Evolutionary conservation across 2,113 vertebrate species (phyloP).

Genomic region (Anolis sagrei): DNA sequence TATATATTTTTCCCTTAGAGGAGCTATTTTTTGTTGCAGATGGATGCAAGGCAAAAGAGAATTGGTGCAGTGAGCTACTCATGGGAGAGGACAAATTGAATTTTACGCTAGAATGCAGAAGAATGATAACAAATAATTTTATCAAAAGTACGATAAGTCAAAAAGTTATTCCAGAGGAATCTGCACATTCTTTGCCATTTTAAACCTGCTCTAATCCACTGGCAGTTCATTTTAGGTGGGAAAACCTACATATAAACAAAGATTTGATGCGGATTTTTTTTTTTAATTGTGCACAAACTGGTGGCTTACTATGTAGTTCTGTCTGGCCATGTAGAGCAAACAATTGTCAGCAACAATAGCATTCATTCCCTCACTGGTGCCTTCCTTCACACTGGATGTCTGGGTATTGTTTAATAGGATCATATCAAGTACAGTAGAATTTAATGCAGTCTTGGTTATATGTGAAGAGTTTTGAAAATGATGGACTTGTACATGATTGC

Average conservation of each 20-base stretch:
- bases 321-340: not conserved
- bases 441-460: too few relatives aligned
- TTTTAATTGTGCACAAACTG: not conserved
- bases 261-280: not conserved
- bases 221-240: not conserved
- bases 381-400: not conserved
- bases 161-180: not conserved
- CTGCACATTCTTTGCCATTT: not conserved
- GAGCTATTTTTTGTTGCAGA: slow-evolving; percentile 9
- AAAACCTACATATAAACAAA: not conserved
- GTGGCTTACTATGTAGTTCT: not conserved
- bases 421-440: not conserved
- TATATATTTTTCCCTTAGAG: not conserved
- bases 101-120: not conserved
- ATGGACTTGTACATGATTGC: too few relatives aligned
- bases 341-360: not conserved
- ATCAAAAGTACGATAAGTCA: not conserved
- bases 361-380: not conserved
- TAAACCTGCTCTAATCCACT: not conserved
- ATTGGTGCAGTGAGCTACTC: slow-evolving; percentile 35
- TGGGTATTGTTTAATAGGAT: not conserved
- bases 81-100: not conserved
- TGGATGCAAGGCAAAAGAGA: slow-evolving; percentile 40
- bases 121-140: not conserved
- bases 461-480: too few relatives aligned